Evolutionary conservation across 2,113 vertebrate species (phyloP), one percentile per base, ranked within the genome.

Genomic region (Morone chrysops): DNA sequence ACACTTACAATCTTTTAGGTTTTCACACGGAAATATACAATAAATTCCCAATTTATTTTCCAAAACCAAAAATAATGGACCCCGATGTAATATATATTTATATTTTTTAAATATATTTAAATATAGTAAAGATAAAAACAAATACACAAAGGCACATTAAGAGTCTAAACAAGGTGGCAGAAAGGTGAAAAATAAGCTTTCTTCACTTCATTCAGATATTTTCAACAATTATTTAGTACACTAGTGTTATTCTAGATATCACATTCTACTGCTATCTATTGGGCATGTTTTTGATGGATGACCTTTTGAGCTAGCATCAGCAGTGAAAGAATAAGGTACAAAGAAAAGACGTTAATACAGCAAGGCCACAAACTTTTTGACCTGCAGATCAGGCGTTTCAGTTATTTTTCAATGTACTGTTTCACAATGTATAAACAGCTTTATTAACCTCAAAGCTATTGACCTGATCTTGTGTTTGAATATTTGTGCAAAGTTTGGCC

Each of bases 401-500:
- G 71, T 60, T 61, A 43, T 22, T 14, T 47, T 73, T 73, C 63
- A 70, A 61, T 73, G 45, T 73, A 53, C 50, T 59, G n/a, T 70
- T 77, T 79, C 69, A 20, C 56, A 69, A 82, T 20, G 77, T 80
- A 73, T 83, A 56, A 13, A n/a, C 70, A 75, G 75, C 65, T 69
- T 81, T 85, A 88, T 90, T 89, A 90, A 84, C 75, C 87, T 85
- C 56, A 75, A 73, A 76, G 78, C 82, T 80, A 87, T 89, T 90
- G 82, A 91, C 88, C 89, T 78, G 83, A 84, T 88, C 83, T 83
- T 71, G 66, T 72, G 80, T 87, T 87, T 84, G 84, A 91, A 83
- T 86, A 85, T 85, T 86, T 83, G 69, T 87, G 82, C 70, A 73
- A 75, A 69, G 75, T 81, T 76, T 79, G 50, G 84, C 92, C 86